Percentiles rank a stretch among this genome's conserved stretches.
phyloP scores from a whole-genome alignment of 2,888 invertebrate genomes.

The Colletes collaris region DNA sequence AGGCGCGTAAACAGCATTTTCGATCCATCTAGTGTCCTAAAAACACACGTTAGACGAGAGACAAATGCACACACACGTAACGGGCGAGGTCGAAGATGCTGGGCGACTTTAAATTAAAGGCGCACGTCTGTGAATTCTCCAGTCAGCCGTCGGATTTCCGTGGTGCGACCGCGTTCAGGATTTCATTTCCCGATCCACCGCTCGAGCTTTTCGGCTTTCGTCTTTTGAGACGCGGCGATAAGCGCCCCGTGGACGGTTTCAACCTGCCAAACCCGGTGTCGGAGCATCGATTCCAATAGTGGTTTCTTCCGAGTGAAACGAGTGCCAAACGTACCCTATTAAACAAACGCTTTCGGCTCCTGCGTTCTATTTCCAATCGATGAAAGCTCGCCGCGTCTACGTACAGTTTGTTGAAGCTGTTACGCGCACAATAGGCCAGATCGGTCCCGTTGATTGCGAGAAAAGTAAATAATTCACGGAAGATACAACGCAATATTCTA shows the following conservation, averaged over 20 bases:
- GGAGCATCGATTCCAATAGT: slow-evolving; percentile 7
- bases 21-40: slow-evolving; percentile 3
- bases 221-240: not conserved
- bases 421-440: not conserved
- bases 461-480: not conserved
- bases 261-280: not conserved
- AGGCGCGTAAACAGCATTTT: slow-evolving; percentile 26
- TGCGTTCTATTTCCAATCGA: slow-evolving; percentile 40
- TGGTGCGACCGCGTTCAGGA: slow-evolving; percentile 63
- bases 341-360: slow-evolving; percentile 3
- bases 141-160: slow-evolving; percentile 80
- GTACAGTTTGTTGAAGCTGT: slow-evolving; percentile 22
- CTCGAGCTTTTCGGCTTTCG: not conserved
- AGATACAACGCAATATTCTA: not conserved
- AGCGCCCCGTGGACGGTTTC: not conserved
- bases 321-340: slow-evolving; percentile 33
- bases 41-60: slow-evolving; percentile 17
- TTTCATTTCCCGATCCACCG: slow-evolving; percentile 40
- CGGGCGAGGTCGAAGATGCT: slow-evolving; percentile 80
- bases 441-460: not conserved
- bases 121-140: slow-evolving; percentile 80
- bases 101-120: slow-evolving; percentile 81
- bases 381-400: slow-evolving; percentile 12
- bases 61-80: slow-evolving; percentile 45
- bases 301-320: slow-evolving; percentile 1